Conservation (phyloP, 2,797 vertebrate species). For the Danio albolineatus region DNA sequence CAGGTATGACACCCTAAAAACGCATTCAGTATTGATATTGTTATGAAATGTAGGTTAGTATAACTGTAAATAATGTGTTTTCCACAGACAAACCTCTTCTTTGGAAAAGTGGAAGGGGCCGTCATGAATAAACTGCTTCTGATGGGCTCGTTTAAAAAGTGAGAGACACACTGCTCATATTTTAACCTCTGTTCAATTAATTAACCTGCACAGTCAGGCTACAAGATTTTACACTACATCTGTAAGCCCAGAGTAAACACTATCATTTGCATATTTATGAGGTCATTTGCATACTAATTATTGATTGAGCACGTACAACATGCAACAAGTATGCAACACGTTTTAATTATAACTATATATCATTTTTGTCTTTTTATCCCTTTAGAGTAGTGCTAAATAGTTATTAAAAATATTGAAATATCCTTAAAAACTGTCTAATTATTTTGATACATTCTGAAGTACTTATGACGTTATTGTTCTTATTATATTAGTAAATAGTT, state of each 20-base stretch:
- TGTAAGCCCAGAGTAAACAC: not conserved
- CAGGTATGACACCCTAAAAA: constrained; percentile 79
- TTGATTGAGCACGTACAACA: not conserved
- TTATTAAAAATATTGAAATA: not conserved
- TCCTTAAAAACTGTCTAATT: not conserved
- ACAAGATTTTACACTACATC: not conserved
- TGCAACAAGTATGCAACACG: not conserved
- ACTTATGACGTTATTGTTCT: too few relatives aligned
- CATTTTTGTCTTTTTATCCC: not conserved
- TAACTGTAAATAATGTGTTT: constrained; percentile 58
- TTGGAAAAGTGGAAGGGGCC: constrained; percentile 94
- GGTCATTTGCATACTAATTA: not conserved
- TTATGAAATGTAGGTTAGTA: not conserved
- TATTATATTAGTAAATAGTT: not conserved
- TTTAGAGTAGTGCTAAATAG: not conserved
- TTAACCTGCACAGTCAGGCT: not conserved
- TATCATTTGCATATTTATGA: constrained; percentile 5
- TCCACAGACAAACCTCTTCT: constrained; percentile 92
- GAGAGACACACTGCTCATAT: constrained; percentile 57
- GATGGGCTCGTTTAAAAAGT: constrained; percentile 99
- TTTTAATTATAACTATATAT: not conserved
- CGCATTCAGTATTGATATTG: not conserved
- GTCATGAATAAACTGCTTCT: constrained; percentile 97
- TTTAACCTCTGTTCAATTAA: not conserved
- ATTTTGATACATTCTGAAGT: not conserved